Evolutionary conservation across 2,113 vertebrate species (phyloP).

Genomic region (Balaenoptera acutorostrata): DNA sequence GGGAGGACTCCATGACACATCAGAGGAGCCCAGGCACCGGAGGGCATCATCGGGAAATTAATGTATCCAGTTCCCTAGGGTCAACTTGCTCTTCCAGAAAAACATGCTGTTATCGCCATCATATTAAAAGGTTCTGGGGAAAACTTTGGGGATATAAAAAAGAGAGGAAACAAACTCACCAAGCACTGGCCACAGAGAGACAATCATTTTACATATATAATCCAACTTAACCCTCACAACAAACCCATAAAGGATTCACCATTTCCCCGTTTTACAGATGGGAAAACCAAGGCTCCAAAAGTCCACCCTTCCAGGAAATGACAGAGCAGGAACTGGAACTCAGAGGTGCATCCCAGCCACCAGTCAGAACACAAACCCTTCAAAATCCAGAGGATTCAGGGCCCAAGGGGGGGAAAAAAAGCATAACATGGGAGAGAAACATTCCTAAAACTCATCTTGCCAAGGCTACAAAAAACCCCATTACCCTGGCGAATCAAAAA

Average conservation of each 20-base stretch:
- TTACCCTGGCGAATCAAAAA: slow-evolving; percentile 33
- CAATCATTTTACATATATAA: neutral
- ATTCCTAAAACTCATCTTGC: neutral
- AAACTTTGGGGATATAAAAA: neutral
- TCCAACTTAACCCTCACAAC: neutral
- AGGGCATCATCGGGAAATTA: neutral
- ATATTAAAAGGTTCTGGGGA: neutral
- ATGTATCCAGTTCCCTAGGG: neutral
- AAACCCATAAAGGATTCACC: neutral
- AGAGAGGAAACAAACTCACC: neutral
- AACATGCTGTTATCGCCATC: neutral
- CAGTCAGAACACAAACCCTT: neutral
- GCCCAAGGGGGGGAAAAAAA: neutral
- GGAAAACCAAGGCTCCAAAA: neutral
- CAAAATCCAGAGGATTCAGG: neutral
- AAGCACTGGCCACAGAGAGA: neutral
- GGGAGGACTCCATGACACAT: neutral
- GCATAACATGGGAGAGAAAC: neutral
- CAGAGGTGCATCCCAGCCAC: neutral
- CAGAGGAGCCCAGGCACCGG: neutral
- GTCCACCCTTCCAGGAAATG: neutral
- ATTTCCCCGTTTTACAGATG: neutral
- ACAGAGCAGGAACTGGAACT: neutral
- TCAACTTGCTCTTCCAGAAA: neutral
- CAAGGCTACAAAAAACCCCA: slow-evolving; percentile 24